Conservation (phyloP, 37 sponge, comb jelly and placozoan genomes). For the Bolinopsis microptera region DNA sequence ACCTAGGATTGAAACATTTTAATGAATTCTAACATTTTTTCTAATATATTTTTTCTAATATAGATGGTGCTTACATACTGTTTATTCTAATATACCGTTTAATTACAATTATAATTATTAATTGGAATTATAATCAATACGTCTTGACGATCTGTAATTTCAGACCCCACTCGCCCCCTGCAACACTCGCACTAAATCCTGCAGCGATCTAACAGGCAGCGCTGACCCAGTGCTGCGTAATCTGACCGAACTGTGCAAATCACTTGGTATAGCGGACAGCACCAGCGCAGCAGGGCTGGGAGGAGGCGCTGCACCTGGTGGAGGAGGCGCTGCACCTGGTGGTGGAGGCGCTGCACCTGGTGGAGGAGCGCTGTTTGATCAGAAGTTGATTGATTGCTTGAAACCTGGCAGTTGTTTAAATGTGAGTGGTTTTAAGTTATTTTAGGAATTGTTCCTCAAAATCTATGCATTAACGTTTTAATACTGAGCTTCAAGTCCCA, state of each 20-base stretch:
- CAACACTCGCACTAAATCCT: neutral
- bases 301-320: neutral
- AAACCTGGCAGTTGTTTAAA: neutral
- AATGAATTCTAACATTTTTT: no score
- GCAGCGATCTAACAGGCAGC: neutral
- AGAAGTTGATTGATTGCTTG: neutral
- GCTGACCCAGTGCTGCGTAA: neutral
- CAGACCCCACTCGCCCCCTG: neutral
- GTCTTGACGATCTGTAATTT: no score
- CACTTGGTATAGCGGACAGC: neutral
- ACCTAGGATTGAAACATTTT: no score
- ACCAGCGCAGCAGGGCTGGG: neutral
- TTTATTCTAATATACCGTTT: no score
- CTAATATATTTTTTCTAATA: no score
- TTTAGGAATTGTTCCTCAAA: no score
- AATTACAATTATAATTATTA: no score
- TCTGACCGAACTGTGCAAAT: neutral
- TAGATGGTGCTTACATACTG: no score
- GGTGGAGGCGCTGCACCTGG: neutral
- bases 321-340: neutral
- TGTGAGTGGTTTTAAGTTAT: no score
- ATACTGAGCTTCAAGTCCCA: no score
- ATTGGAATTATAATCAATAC: no score
- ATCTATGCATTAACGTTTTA: no score
- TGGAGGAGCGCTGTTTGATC: neutral